Conservation (phyloP, 1,140 invertebrate genomes). For the Tetramorium simillimum region DNA sequence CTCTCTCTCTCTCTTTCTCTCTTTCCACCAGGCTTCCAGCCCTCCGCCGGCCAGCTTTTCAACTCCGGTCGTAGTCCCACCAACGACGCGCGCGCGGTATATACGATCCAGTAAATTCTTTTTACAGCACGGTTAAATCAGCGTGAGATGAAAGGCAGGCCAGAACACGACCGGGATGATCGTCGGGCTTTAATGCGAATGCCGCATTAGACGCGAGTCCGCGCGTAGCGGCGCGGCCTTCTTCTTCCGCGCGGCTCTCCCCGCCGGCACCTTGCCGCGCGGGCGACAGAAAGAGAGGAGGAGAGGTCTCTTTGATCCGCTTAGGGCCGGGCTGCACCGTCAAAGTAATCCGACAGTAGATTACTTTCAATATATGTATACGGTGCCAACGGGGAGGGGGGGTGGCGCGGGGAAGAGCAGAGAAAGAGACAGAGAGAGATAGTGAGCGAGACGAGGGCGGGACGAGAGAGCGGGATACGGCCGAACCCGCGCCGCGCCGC, state of each 20-base stretch:
- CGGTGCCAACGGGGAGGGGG: conserved; percentile 49
- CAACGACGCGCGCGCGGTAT: conserved; percentile 48
- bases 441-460: not conserved
- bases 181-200: conserved; percentile 67
- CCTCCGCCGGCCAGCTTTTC: conserved; percentile 27
- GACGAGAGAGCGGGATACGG: not conserved
- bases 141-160: conserved; percentile 72
- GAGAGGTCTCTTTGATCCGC: conserved; percentile 72
- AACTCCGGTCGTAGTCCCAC: conserved; percentile 40
- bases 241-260: not conserved
- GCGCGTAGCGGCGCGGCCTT: conserved; percentile 47
- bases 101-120: conserved; percentile 72
- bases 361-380: conserved; percentile 72
- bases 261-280: conserved; percentile 15
- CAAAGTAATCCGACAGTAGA: conserved; percentile 77
- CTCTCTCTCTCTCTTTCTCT: not conserved
- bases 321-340: conserved; percentile 67
- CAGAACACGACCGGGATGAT: conserved; percentile 63
- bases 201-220: conserved; percentile 70
- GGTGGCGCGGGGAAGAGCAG: not conserved
- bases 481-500: not conserved
- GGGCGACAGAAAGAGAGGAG: not conserved
- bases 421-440: no score
- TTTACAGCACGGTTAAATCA: conserved; percentile 73
- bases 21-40: not conserved